Evolutionary conservation across 2,113 vertebrate species (phyloP).

Genomic region (Oncorhynchus keta): DNA sequence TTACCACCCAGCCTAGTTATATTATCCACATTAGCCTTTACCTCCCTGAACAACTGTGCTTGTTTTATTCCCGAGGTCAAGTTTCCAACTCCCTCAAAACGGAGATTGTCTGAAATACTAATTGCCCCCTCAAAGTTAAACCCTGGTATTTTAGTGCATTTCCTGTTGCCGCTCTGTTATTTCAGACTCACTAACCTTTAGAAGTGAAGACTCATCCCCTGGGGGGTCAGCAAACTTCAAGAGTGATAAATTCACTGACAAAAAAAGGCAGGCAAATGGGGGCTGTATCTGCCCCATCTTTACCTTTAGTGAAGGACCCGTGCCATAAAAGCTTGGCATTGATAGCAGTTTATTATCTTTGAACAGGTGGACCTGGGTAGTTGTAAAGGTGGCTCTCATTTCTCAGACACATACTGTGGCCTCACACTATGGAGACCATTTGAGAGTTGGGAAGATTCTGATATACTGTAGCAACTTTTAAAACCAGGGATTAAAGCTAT

Average conservation of each 20-base stretch:
- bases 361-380: constrained; percentile 70
- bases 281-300: constrained; percentile 37
- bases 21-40: too few relatives aligned
- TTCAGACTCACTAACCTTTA: constrained; percentile 55
- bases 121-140: constrained; percentile 6
- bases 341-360: constrained; percentile 76
- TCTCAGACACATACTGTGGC: constrained; percentile 32
- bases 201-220: constrained; percentile 68
- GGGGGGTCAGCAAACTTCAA: constrained; percentile 58
- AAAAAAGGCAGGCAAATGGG: constrained; percentile 38
- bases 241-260: constrained; percentile 67
- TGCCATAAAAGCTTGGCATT: constrained; percentile 67
- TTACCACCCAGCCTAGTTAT: too few relatives aligned
- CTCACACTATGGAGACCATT: constrained; percentile 55
- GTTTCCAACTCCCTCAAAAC: too few relatives aligned
- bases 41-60: too few relatives aligned
- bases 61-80: too few relatives aligned
- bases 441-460: constrained; percentile 59
- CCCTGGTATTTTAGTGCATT: neutral
- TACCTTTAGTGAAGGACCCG: constrained; percentile 57
- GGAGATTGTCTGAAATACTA: too few relatives aligned
- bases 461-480: constrained; percentile 35
- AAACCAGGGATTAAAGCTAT: constrained; percentile 53
- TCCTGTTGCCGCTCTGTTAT: neutral
- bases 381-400: constrained; percentile 43